Percentiles rank a stretch among this genome's conserved stretches.
Conservation (phyloP, 2,113 vertebrate genomes). For the Gymnocephalus cernua region DNA sequence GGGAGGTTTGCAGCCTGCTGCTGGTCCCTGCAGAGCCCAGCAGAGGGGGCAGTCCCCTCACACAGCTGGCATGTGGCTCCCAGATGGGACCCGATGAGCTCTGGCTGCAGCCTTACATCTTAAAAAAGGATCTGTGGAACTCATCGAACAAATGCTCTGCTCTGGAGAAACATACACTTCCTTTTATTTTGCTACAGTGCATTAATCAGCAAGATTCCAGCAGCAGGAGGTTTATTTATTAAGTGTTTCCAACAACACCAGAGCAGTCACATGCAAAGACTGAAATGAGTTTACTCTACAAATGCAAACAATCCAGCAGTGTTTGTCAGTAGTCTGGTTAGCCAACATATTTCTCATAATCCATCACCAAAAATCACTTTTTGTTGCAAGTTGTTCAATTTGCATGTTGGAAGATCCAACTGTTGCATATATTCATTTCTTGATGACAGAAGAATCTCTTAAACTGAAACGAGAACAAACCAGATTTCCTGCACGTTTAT, state of each 20-base stretch:
- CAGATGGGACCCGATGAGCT: constrained; percentile 16
- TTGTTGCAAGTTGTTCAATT: not conserved
- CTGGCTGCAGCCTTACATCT: not conserved
- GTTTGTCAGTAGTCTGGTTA: not conserved
- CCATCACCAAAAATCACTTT: not conserved
- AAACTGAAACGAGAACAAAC: no score
- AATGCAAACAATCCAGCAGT: constrained; percentile 1
- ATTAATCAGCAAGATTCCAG: not conserved
- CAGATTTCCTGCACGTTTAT: no score
- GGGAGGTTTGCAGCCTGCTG: constrained; percentile 31
- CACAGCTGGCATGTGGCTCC: constrained; percentile 26
- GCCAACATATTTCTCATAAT: not conserved
- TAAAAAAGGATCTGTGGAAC: not conserved
- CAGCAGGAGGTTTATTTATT: constrained; percentile 24
- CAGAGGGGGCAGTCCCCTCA: constrained; percentile 76
- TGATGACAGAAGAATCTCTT: no score
- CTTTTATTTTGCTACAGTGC: not conserved
- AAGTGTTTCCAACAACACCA: not conserved
- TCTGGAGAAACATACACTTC: constrained; percentile 3
- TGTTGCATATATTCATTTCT: no score
- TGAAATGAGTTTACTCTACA: constrained; percentile 14
- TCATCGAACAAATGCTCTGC: constrained; percentile 9
- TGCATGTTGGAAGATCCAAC: no score
- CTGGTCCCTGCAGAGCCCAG: constrained; percentile 58
- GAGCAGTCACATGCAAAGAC: not conserved